These are phyloP conservation scores for Sorex maritimensis DNA, from an alignment of 2,797 vertebrate genomes.

Conservation along the genomic window DNA sequence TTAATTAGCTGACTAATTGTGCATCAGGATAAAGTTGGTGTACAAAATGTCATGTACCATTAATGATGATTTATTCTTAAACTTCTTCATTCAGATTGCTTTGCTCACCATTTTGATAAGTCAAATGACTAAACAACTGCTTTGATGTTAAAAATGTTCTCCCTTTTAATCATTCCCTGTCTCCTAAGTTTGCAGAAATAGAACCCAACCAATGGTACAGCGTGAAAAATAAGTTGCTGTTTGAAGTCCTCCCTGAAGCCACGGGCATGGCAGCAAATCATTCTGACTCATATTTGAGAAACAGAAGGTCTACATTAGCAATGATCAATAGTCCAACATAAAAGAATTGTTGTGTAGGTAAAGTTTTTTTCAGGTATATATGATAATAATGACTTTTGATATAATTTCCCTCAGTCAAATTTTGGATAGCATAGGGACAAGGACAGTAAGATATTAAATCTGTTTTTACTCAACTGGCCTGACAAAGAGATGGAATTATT, in stretches of 20 bases:
- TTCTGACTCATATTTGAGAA: not conserved
- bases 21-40: conserved; percentile 75
- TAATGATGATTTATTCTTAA: conserved; percentile 83
- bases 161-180: conserved; percentile 40
- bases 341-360: not conserved
- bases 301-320: not conserved
- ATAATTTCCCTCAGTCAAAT: not conserved
- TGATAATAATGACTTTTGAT: not conserved
- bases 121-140: conserved; percentile 14
- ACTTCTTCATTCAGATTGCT: conserved; percentile 64
- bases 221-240: not conserved
- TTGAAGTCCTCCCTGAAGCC: not conserved
- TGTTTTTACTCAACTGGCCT: not conserved
- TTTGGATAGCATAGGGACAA: not conserved
- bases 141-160: conserved; percentile 51
- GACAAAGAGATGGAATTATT: not conserved
- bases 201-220: not conserved
- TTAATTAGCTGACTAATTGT: conserved; percentile 84
- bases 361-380: not conserved
- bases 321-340: conserved; percentile 55
- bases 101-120: conserved; percentile 63
- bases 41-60: conserved; percentile 71
- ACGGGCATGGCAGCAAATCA: not conserved
- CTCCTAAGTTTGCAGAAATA: conserved; percentile 30
- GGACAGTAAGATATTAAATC: conserved; percentile 15